Percentiles rank a stretch among this genome's conserved stretches.
These are phyloP conservation scores for Palaemon carinicauda DNA, from an alignment of 1,140 invertebrate genomes.

Conservation along the genomic window DNA sequence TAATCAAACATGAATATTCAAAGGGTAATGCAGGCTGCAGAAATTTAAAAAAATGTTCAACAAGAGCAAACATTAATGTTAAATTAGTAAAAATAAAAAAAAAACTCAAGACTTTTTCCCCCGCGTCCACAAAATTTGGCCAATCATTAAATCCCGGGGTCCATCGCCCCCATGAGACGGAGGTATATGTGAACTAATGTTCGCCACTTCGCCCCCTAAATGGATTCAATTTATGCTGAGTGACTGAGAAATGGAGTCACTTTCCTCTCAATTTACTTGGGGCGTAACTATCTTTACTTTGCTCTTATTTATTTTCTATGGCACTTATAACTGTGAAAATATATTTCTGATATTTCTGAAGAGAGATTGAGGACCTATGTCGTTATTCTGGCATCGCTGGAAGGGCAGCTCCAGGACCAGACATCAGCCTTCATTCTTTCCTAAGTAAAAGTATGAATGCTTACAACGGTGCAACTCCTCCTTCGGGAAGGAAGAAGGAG, in stretches of 20 bases:
- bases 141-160: constrained; percentile 45
- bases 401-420: neutral
- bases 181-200: constrained; percentile 56
- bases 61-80: too few species aligned
- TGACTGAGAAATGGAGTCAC: constrained; percentile 58
- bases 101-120: neutral
- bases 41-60: neutral
- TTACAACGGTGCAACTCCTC: constrained; percentile 36
- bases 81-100: neutral
- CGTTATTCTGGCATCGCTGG: neutral
- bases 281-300: neutral
- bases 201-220: constrained; percentile 56
- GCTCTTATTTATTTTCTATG: neutral
- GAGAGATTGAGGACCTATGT: neutral
- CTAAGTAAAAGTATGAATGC: constrained; percentile 35
- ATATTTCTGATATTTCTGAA: too few species aligned
- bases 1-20: too few species aligned
- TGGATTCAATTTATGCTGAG: constrained; percentile 59
- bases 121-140: neutral
- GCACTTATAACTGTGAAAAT: neutral
- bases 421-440: neutral
- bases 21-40: neutral
- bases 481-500: neutral
- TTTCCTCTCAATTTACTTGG: constrained; percentile 58
- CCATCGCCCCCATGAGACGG: constrained; percentile 51